Base-by-base conservation (phyloP, 2,797 vertebrate genomes). In the Crax fasciolata region DNA sequence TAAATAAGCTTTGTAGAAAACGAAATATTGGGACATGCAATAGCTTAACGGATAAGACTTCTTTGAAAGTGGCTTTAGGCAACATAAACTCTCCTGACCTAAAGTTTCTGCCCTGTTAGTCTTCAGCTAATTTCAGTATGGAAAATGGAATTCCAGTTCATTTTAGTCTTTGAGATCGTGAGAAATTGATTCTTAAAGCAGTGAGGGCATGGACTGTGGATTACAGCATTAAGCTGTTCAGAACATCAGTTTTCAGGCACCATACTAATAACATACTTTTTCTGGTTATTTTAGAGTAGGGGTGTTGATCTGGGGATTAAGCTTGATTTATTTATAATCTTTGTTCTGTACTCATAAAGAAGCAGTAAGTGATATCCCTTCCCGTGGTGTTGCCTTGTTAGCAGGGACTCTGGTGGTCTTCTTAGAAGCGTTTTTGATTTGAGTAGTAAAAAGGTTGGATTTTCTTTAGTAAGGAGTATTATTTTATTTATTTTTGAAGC, bases 181-280 rank as follows among this genome's bases (percentile, higher is more conserved):
- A 97, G 96, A 95, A 97, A 67, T 93, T 87, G 57, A 7, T 95
- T 92, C 85, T 94, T 91, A 80, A 93, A 78, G 79, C 58, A 81
- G 28, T n/a, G 71, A 87, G 96, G 91, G 94, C 95, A 95, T 23
- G 71, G 81, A 77, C 88, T 58, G 49, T 84, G 93, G 93, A 93
- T 96, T 96, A 96, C 21, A 84, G 59, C 80, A 89, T 90, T 95
- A 93, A 90, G 76, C 21, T 82, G 77, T 95, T 84, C 23, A 88
- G 73, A 94, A 88, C 62, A 44, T 72, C 9, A 30, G 80, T 95
- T 95, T 94, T 94, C 38, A 66, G 80, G 74, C 77, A 93, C 67
- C 30, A 24, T 74, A 57, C 21, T 90, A 91, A 73, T 66, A 93
- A 76, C 27, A 41, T 75, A 11, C 13, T 91, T 65, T 54, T 87